These are phyloP conservation scores for Microtus pennsylvanicus DNA, from an alignment of 2,113 vertebrate species.

Conservation along the genomic window DNA sequence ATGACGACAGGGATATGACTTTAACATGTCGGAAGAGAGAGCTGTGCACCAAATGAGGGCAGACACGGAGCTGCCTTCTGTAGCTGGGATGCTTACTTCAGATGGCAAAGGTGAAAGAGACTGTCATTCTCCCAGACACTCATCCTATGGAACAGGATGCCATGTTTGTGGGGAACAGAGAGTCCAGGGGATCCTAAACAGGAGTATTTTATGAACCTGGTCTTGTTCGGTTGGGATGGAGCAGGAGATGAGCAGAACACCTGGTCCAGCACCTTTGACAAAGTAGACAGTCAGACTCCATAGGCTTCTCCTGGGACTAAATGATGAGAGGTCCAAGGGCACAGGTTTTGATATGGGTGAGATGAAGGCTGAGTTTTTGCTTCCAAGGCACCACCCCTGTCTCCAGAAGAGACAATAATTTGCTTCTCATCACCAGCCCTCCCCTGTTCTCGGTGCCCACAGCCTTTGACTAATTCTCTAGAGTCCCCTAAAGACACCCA, in stretches of 20 bases:
- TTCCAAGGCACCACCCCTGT: not conserved
- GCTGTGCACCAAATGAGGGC: not conserved
- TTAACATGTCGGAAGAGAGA: not conserved
- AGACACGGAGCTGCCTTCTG: not conserved
- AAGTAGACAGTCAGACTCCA: fast-evolving
- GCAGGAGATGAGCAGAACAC: not conserved
- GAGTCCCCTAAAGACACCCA: not conserved
- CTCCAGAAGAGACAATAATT: not conserved
- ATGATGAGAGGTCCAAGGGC: not conserved
- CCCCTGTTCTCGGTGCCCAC: fast-evolving
- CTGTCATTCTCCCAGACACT: not conserved
- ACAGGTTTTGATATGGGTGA: not conserved
- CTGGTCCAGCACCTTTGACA: not conserved
- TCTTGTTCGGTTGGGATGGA: fast-evolving
- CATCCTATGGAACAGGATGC: not conserved
- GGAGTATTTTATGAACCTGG: not conserved
- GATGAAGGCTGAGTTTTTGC: not conserved
- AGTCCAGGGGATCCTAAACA: not conserved
- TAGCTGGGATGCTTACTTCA: fast-evolving
- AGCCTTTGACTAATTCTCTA: not conserved
- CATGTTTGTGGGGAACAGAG: not conserved
- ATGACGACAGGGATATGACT: not conserved
- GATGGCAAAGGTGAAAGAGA: not conserved
- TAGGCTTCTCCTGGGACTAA: not conserved
- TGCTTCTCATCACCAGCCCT: not conserved